Conservation (phyloP, 2,113 vertebrate species). For the Petromus typicus region DNA sequence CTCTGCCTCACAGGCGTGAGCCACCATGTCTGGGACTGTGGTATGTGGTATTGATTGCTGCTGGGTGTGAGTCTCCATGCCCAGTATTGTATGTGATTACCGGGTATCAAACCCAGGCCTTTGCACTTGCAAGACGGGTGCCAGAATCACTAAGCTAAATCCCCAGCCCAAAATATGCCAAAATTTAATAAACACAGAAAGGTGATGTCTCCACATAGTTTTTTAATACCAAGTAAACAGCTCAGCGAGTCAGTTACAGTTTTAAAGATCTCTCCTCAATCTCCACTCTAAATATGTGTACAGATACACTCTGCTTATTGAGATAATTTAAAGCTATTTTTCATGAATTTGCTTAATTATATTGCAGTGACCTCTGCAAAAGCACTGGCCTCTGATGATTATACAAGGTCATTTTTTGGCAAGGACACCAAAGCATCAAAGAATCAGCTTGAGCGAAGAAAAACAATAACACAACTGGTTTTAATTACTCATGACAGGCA, state of each 20-base stretch:
- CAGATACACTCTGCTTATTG: conserved; percentile 65
- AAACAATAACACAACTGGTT: conserved; percentile 84
- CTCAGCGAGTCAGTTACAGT: conserved; percentile 33
- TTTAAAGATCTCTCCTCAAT: conserved; percentile 33
- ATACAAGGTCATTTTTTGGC: conserved; percentile 79
- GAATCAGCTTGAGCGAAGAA: conserved; percentile 77
- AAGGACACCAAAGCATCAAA: conserved; percentile 82
- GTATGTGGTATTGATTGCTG: no score
- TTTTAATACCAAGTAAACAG: conserved; percentile 5
- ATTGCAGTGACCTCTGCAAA: conserved; percentile 71
- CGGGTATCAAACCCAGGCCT: no score
- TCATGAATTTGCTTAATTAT: conserved; percentile 81
- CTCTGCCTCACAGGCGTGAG: no score
- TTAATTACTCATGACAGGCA: conserved; percentile 83
- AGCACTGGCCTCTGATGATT: conserved; percentile 72
- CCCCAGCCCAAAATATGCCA: background rate
- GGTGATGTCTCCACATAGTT: background rate
- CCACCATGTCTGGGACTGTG: no score
- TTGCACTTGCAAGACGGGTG: no score
- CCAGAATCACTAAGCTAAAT: no score
- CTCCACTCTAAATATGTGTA: conserved; percentile 6
- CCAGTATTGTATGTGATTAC: no score
- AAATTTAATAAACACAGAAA: background rate
- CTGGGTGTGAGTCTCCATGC: no score
- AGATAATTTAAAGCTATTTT: conserved; percentile 74